A percentile compares a stretch with the other conserved stretches of the same genome.
phyloP scores from a whole-genome alignment of 2,797 vertebrate species.

The Eutrigla gurnardus region DNA sequence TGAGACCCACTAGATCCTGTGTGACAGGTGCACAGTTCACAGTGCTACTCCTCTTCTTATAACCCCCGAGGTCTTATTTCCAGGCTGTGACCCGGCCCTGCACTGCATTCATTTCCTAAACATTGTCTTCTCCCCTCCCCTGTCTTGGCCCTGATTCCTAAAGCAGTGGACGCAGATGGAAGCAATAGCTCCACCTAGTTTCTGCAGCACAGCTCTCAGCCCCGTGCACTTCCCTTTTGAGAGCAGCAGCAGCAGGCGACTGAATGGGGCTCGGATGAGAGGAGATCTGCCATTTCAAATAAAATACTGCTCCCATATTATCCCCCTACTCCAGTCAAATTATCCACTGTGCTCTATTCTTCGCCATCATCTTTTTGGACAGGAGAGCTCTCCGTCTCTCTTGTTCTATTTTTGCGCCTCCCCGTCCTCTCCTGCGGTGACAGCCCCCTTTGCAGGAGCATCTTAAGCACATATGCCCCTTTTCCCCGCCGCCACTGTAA shows the following conservation, averaged over 20 bases:
- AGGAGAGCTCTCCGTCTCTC: constrained; percentile 72
- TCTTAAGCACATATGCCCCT: constrained; percentile 80
- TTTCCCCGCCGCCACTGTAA: constrained; percentile 82
- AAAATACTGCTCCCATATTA: constrained; percentile 73
- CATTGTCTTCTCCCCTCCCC: constrained; percentile 58
- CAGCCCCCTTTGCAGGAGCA: constrained; percentile 79
- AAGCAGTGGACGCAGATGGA: constrained; percentile 63
- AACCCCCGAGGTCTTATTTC: constrained; percentile 61
- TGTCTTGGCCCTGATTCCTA: constrained; percentile 54
- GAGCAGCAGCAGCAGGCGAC: constrained; percentile 40
- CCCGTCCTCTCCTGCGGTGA: constrained; percentile 78
- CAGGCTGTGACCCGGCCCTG: constrained; percentile 70
- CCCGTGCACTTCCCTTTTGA: constrained; percentile 45
- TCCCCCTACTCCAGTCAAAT: constrained; percentile 79
- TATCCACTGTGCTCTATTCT: constrained; percentile 76
- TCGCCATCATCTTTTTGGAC: constrained; percentile 78
- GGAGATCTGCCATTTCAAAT: constrained; percentile 68
- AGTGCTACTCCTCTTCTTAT: constrained; percentile 53
- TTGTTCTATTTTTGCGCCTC: constrained; percentile 79
- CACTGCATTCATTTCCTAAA: constrained; percentile 74
- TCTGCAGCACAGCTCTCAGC: constrained; percentile 53
- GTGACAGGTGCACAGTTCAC: constrained; percentile 74
- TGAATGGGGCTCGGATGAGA: constrained; percentile 63
- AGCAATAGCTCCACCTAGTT: constrained; percentile 83
- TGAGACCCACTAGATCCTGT: constrained; percentile 59